Evolutionary conservation across 2,888 invertebrate genomes (phyloP), one percentile per base, ranked within the genome.

Genomic region (Diabrotica balteata): DNA sequence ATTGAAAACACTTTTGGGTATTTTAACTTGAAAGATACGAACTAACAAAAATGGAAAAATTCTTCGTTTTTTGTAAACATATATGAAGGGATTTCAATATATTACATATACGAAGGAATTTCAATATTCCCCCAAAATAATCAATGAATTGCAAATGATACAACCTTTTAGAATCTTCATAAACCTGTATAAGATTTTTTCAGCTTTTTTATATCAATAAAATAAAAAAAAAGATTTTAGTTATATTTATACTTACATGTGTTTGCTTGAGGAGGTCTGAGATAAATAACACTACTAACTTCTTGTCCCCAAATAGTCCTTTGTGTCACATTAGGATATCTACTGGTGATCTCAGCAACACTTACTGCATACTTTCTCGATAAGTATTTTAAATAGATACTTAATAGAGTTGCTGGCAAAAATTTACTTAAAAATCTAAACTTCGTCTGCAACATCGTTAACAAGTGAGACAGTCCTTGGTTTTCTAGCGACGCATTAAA

Each of bases 251-350:
- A 75, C 90, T 87, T 81, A 92, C 92, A 89, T 71, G 91, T 91
- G 81, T 92, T 92, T 63, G 91, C 91, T 81, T 92, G 92, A 0
- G 91, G 91, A 9, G 92, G 92, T 73, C 91, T 85, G 91, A 91
- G 92, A 77, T 91, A 91, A 63, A 92, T 84, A 0, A 89, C 88
- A 51, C 87, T 86, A 5, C 87, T 87, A 1, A 92, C 86, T 8
- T 87, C 86, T 70, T 91, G 89, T 0, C 91, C 90, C 87, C 91
- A 91, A 17, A 90, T 75, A 7, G 90, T 88, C 2, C 85, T 86
- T 70, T 89, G 85, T 5, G 83, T 82, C 73, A 83, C 78, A 69
- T 81, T 70, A 72, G 82, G 65, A 84, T 85, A 74, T 79, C 83
- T 22, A 74, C 79, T 69, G 80, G 86, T 75, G 10, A 90, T 85